Conservation (phyloP, 2,888 invertebrate genomes). For the Gisinianus flammeolus region DNA sequence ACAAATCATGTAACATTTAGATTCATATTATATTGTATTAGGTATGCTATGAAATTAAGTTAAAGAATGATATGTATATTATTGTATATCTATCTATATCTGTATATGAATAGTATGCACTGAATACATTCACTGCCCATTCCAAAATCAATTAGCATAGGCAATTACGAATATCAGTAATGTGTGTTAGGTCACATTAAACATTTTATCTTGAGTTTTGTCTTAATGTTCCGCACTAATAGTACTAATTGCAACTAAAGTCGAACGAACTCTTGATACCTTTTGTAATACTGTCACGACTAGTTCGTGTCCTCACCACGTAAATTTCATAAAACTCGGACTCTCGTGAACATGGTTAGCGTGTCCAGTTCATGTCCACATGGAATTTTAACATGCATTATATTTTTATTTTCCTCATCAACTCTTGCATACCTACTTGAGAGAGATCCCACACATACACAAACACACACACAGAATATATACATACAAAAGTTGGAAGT, state of each 20-base stretch:
- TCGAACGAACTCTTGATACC: background rate
- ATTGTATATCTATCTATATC: no score
- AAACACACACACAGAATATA: background rate
- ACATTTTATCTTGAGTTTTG: background rate
- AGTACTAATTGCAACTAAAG: background rate
- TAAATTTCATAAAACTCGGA: no score
- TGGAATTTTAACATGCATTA: background rate
- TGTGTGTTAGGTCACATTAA: conserved; percentile 1
- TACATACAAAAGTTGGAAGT: background rate
- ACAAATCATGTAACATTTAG: background rate
- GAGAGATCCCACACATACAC: background rate
- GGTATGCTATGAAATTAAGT: no score
- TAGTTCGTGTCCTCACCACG: no score
- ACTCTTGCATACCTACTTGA: background rate
- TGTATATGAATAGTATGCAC: background rate
- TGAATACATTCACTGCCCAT: background rate
- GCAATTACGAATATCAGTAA: background rate
- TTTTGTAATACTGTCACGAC: background rate
- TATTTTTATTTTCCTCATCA: background rate
- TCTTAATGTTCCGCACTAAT: conserved; percentile 9
- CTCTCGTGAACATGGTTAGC: no score
- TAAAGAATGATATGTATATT: no score
- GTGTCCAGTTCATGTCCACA: background rate
- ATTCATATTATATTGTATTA: no score
- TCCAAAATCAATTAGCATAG: background rate